Conservation (phyloP, 2,113 vertebrate genomes). For the Epinephelus moara region DNA sequence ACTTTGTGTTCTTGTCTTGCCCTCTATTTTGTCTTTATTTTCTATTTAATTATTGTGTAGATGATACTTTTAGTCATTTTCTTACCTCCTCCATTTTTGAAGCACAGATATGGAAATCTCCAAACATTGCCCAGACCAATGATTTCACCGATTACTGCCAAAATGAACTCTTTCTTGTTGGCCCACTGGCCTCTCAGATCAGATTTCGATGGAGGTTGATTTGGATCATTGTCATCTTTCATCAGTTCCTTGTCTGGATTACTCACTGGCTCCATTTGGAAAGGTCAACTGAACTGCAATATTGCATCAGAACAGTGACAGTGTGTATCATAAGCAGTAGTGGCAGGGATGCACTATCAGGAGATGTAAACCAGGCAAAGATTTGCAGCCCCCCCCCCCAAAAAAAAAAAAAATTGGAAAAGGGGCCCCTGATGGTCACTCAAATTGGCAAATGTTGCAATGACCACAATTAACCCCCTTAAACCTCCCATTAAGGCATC, state of each 20-base stretch:
- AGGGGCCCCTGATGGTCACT: too few relatives aligned
- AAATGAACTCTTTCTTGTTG: conserved; percentile 46
- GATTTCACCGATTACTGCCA: conserved; percentile 27
- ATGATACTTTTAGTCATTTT: background rate
- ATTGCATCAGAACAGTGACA: background rate
- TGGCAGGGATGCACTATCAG: too few relatives aligned
- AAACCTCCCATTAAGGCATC: too few relatives aligned
- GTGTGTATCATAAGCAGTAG: too few relatives aligned
- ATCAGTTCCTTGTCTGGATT: background rate
- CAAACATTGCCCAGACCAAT: conserved; percentile 51
- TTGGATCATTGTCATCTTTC: background rate
- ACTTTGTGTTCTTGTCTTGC: too few relatives aligned
- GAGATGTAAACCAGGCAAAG: too few relatives aligned
- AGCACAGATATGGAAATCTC: conserved; percentile 59
- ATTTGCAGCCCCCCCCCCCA: too few relatives aligned
- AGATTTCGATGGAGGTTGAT: background rate
- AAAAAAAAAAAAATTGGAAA: too few relatives aligned
- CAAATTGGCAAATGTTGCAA: too few relatives aligned
- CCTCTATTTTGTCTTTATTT: too few relatives aligned
- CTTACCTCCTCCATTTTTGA: conserved; percentile 56
- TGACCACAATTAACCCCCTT: too few relatives aligned
- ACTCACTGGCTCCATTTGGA: conserved; percentile 8
- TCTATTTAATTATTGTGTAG: too few relatives aligned
- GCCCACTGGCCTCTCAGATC: conserved; percentile 38
- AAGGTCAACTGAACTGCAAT: background rate